Percentiles rank a stretch among this genome's conserved stretches.
Evolutionary conservation across 1,140 invertebrate species (phyloP).

Genomic region (Papilio xuthus): DNA sequence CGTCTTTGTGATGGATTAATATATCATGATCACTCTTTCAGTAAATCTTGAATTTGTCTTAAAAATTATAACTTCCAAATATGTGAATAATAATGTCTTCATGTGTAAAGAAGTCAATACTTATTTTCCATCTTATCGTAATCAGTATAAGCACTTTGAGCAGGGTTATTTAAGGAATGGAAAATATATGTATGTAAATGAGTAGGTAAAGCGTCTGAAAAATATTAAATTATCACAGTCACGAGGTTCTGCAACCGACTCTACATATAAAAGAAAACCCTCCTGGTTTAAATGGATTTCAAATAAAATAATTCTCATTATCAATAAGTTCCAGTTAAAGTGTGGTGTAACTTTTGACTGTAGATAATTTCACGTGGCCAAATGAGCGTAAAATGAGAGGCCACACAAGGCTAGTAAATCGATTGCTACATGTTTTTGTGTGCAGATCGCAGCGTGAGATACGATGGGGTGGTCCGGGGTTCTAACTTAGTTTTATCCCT

Average conservation of each 20-base stretch:
- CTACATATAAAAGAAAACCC: too few species aligned
- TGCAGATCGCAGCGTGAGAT: conserved; percentile 62
- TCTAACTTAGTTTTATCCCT: conserved; percentile 33
- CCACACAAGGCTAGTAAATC: conserved; percentile 72
- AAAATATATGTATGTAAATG: too few species aligned
- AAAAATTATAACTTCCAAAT: neutral
- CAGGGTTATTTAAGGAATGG: too few species aligned
- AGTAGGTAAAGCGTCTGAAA: too few species aligned
- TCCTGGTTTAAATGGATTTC: too few species aligned
- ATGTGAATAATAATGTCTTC: neutral
- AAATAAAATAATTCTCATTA: neutral
- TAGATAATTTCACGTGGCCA: conserved; percentile 57
- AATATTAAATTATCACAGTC: too few species aligned
- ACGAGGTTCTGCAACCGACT: too few species aligned
- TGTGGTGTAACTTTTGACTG: conserved; percentile 40
- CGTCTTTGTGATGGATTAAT: conserved; percentile 46
- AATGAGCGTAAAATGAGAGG: conserved; percentile 68
- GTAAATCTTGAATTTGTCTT: neutral
- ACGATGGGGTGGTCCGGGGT: conserved; percentile 61
- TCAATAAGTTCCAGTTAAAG: conserved; percentile 25
- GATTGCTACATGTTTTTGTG: conserved; percentile 67
- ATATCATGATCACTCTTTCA: conserved; percentile 39
- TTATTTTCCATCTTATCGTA: too few species aligned
- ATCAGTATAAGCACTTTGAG: too few species aligned
- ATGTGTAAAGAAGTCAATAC: too few species aligned